A percentile compares a stretch with the other conserved stretches of the same genome.
Evolutionary conservation across 2,113 vertebrate genomes (phyloP).

Genomic region (Colossoma macropomum): DNA sequence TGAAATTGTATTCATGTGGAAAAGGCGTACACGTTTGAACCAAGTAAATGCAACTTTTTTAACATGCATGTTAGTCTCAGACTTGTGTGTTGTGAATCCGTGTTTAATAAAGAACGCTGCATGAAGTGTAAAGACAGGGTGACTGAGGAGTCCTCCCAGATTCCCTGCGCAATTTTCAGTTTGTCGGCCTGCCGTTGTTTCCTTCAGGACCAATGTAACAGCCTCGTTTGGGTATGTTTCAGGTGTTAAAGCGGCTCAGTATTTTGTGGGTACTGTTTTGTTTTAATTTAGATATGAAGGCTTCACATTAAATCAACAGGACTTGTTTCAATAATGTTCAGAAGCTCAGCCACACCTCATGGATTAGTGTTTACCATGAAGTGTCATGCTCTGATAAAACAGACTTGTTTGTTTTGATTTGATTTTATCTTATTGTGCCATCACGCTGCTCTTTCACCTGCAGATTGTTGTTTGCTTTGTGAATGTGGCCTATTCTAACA

Average conservation of each 20-base stretch:
- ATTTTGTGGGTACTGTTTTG: not conserved
- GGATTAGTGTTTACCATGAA: no score
- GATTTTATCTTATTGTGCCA: not conserved
- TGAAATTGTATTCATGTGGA: no score
- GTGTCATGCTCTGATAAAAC: no score
- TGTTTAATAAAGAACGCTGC: slow-evolving; percentile 23
- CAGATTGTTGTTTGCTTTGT: not conserved
- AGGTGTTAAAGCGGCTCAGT: not conserved
- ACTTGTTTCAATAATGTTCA: not conserved
- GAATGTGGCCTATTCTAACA: not conserved
- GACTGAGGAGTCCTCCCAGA: slow-evolving; percentile 27
- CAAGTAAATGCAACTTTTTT: slow-evolving; percentile 3
- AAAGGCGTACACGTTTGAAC: not conserved
- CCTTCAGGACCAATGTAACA: not conserved
- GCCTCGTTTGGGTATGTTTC: slow-evolving; percentile 20
- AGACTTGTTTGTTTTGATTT: not conserved
- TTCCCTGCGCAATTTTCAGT: slow-evolving; percentile 46
- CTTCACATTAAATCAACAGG: not conserved
- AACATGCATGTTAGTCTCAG: not conserved
- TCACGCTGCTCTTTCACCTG: not conserved
- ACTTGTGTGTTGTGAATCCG: slow-evolving; percentile 24
- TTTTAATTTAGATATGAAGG: not conserved
- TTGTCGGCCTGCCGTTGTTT: slow-evolving; percentile 4
- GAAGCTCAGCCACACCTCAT: not conserved
- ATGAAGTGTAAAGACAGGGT: slow-evolving; percentile 36